Evolutionary conservation across 2,888 invertebrate species (phyloP).

Genomic region (Thysanoteuthis rhombus): DNA sequence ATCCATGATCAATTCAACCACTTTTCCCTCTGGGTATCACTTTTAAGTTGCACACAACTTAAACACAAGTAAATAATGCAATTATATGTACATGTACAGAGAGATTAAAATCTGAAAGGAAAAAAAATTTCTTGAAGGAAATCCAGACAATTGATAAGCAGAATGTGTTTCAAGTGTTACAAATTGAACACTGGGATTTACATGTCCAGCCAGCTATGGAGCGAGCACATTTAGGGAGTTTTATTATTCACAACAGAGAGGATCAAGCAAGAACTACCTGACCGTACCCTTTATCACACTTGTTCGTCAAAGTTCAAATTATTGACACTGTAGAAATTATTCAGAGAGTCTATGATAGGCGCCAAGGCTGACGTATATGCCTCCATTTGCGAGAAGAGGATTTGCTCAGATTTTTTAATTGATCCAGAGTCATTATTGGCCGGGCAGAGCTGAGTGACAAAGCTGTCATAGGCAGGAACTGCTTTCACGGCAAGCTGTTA

Average conservation of each 20-base stretch:
- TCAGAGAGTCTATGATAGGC: slow-evolving; percentile 47
- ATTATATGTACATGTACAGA: neutral
- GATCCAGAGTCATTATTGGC: slow-evolving; percentile 37
- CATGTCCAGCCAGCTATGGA: neutral
- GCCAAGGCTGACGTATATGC: slow-evolving; percentile 47
- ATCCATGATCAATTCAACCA: neutral
- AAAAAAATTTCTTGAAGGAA: neutral
- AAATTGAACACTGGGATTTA: neutral
- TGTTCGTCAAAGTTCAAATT: slow-evolving; percentile 50
- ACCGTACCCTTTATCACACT: slow-evolving; percentile 30
- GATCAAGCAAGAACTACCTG: neutral
- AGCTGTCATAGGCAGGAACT: slow-evolving; percentile 54
- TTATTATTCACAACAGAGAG: neutral
- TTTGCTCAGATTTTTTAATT: slow-evolving; percentile 32
- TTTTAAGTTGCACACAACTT: neutral
- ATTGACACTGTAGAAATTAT: slow-evolving; percentile 51
- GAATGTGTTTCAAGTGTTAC: neutral
- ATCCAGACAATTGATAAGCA: neutral
- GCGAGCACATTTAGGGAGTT: neutral
- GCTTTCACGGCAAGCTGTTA: slow-evolving; percentile 62
- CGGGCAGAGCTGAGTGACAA: slow-evolving; percentile 50
- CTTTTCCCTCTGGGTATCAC: neutral
- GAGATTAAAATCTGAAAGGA: neutral
- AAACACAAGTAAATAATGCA: neutral
- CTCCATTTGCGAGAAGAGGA: slow-evolving; percentile 51